Percentiles rank a stretch among this genome's conserved stretches.
Conservation (phyloP, 2,888 invertebrate species). For the Xiphydria camelus region DNA sequence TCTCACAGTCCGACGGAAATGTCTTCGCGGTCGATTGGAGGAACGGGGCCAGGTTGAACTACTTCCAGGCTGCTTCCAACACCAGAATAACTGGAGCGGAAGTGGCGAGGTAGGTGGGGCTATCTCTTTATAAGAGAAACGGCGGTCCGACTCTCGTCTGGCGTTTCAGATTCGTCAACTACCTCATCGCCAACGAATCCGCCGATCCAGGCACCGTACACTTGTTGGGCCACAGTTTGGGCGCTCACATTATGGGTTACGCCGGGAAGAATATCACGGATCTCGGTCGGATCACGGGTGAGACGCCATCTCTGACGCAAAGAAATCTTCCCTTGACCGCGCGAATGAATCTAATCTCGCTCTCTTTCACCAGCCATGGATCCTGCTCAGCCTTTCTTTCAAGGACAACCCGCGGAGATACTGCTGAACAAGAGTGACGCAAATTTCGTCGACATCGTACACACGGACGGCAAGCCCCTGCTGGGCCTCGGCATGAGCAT, state of each 20-base stretch:
- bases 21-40: conserved; percentile 56
- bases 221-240: conserved; percentile 50
- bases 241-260: conserved; percentile 48
- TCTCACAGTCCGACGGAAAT: conserved; percentile 55
- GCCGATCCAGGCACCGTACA: conserved; percentile 34
- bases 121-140: no score
- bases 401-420: conserved; percentile 44
- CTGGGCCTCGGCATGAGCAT: conserved; percentile 46
- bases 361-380: conserved; percentile 46
- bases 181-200: conserved; percentile 27
- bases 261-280: conserved; percentile 37
- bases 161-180: conserved; percentile 33
- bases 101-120: conserved; percentile 38
- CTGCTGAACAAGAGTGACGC: conserved; percentile 52
- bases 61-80: conserved; percentile 36
- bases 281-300: conserved; percentile 61
- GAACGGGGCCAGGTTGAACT: conserved; percentile 48
- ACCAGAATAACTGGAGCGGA: conserved; percentile 48
- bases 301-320: conserved; percentile 5
- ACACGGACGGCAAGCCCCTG: conserved; percentile 51
- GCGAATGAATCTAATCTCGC: background rate
- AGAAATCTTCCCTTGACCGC: background rate
- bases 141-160: no score
- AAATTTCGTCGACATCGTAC: conserved; percentile 51
- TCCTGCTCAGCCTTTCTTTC: conserved; percentile 55